Conservation (phyloP, 2,797 vertebrate species). For the Pantherophis vulpinus region DNA sequence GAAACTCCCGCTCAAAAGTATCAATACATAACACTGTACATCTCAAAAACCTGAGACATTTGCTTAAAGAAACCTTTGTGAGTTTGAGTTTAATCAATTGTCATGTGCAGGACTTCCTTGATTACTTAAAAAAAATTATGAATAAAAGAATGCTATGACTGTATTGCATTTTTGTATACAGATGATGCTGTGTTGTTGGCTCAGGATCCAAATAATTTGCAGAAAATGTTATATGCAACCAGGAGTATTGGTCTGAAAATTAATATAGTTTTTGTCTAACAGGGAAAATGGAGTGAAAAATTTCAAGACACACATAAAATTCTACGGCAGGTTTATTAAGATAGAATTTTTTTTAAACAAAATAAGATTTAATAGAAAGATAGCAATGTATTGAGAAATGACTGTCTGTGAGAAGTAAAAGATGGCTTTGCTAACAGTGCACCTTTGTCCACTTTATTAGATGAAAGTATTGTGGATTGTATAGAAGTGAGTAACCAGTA, state of each 20-base stretch:
- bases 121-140: background rate
- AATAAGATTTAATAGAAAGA: background rate
- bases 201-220: background rate
- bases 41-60: background rate
- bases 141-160: background rate
- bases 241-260: background rate
- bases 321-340: background rate
- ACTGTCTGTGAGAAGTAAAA: background rate
- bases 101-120: background rate
- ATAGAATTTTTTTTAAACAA: background rate
- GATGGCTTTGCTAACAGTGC: background rate
- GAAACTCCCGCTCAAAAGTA: too few species aligned
- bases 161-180: background rate
- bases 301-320: background rate
- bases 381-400: background rate
- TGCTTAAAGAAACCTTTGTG: background rate
- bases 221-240: background rate
- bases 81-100: background rate
- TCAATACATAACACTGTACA: too few species aligned
- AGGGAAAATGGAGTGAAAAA: background rate
- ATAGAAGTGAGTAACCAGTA: background rate
- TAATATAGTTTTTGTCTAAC: background rate
- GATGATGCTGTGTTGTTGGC: background rate
- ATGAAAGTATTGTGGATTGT: background rate
- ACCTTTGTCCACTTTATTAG: background rate